Evolutionary conservation across 2,113 vertebrate genomes (phyloP), one percentile per base, ranked within the genome.

Genomic region (Thunnus maccoyii): DNA sequence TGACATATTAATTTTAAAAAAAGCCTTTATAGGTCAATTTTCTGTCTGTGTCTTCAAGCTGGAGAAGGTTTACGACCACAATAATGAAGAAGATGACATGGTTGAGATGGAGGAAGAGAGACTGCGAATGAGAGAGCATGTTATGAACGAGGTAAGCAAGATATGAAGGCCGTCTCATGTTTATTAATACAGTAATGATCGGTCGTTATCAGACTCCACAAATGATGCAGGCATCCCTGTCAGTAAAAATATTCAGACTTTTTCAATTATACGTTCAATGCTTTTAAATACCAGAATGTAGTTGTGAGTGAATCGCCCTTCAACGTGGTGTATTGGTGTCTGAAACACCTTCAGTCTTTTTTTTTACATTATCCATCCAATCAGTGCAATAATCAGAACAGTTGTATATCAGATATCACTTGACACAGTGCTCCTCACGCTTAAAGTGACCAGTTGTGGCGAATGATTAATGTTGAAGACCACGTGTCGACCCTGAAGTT

Each of bases 41-140:
- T 92, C 10, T 55, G 14, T 73, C 14, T 64, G 30, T 72, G 60
- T 72, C 5, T 64, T 78, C 18, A 92, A 99, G 97, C 93, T 99
- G 83, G 97, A 97, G 89, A 98, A 99, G 88, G 95, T 97, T 27
- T 99, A 98, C 56, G 95, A 97, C 82, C 94, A 96, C 14, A 92
- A 93, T 77, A 97, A 96, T 65, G 96, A 96, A 93, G 97, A 99
- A 64, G 97, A 98, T 66, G 97, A 98, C 84, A 98, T 98, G 97
- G 70, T 97, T 44, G 97, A 97, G 93, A 98, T 99, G 97, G 97
- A 98, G 87, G 97, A 98, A 86, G 97, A 99, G 92, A 94, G 97
- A 46, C 91, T 97, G 71, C 94, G 97, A 51, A 98, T 99, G 97
- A 96, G 97, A 83, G 97, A 99, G 67, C 97, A 99, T 51, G 97